Base-by-base conservation (phyloP, 2,888 invertebrate genomes). In the Cryptophagus acutangulus region DNA sequence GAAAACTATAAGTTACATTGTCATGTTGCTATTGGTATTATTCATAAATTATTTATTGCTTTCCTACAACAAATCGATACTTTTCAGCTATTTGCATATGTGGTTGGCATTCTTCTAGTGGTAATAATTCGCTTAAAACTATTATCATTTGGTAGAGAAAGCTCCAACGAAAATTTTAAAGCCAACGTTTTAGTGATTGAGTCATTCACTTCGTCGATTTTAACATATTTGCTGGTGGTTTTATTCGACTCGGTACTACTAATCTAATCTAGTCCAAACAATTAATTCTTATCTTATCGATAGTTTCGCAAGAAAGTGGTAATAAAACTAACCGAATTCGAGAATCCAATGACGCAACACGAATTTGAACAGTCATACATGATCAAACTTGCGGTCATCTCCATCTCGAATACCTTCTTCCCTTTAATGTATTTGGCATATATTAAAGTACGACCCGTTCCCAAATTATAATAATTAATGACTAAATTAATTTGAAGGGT, bases 71-170 rank as follows among this genome's bases (percentile, higher is more conserved):
- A n/a, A 8, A 20, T 20, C 6, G 6, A 8, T 6, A 20, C 24
- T n/a, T 20, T 20, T 20, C 24, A 20, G 6, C 24, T 20, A 20
- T n/a, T 20, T 20, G 24, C 24, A 20, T 20, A 20, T 20, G 24
- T 20, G 24, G 24, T 20, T 20, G 6, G 6, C 6, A 20, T 20
- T 20, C n/a, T n/a, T n/a, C n/a, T n/a, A n/a, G n/a, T n/a, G n/a
- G n/a, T n/a, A n/a, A n/a, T n/a, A n/a, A n/a, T n/a, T n/a, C n/a
- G n/a, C n/a, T n/a, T n/a, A n/a, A n/a, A n/a, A n/a, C n/a, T n/a
- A n/a, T n/a, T n/a, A n/a, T n/a, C n/a, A n/a, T n/a, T n/a, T n/a
- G n/a, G n/a, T n/a, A n/a, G n/a, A n/a, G n/a, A n/a, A n/a, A n/a
- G n/a, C n/a, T n/a, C n/a, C n/a, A n/a, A n/a, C n/a, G n/a, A n/a